Conservation (phyloP, 2,797 vertebrate species). For the Melanotaenia boesemani region DNA sequence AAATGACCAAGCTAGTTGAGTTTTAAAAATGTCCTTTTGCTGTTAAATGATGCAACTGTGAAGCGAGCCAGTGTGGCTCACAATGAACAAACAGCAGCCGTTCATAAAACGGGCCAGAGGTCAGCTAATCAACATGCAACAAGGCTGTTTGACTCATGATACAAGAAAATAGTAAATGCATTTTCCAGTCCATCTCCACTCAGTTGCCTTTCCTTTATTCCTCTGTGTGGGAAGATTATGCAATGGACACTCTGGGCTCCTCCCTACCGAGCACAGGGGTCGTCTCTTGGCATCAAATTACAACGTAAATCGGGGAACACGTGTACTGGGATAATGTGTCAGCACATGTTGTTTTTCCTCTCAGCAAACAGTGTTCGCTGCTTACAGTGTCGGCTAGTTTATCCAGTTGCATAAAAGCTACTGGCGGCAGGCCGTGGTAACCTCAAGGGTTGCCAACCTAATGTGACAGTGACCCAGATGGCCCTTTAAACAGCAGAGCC, state of each 20-base stretch:
- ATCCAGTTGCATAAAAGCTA: conserved; percentile 3
- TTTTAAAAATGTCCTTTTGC: too few relatives aligned
- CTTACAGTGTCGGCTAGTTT: not conserved
- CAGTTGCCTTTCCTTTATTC: conserved; percentile 3
- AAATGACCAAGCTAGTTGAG: too few relatives aligned
- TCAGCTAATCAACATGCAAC: too few relatives aligned
- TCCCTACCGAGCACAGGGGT: conserved; percentile 44
- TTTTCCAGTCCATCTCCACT: not conserved
- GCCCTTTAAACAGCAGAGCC: not conserved
- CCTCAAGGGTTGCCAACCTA: conserved; percentile 6
- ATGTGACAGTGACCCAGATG: conserved; percentile 41
- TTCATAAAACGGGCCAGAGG: too few relatives aligned
- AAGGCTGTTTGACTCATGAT: too few relatives aligned
- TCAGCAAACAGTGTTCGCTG: conserved; percentile 21
- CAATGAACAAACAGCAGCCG: too few relatives aligned
- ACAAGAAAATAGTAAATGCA: too few relatives aligned
- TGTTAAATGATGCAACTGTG: too few relatives aligned
- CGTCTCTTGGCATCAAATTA: conserved; percentile 59
- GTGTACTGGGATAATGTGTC: conserved; percentile 58
- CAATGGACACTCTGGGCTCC: conserved; percentile 57
- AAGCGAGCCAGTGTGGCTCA: too few relatives aligned
- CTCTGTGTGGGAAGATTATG: conserved; percentile 52
- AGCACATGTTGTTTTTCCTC: conserved; percentile 66
- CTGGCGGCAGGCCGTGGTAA: conserved; percentile 30
- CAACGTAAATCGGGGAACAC: conserved; percentile 66